A percentile compares a stretch with the other conserved stretches of the same genome.
phyloP scores from a whole-genome alignment of 2,888 invertebrate genomes.

The Encarsia formosa region DNA sequence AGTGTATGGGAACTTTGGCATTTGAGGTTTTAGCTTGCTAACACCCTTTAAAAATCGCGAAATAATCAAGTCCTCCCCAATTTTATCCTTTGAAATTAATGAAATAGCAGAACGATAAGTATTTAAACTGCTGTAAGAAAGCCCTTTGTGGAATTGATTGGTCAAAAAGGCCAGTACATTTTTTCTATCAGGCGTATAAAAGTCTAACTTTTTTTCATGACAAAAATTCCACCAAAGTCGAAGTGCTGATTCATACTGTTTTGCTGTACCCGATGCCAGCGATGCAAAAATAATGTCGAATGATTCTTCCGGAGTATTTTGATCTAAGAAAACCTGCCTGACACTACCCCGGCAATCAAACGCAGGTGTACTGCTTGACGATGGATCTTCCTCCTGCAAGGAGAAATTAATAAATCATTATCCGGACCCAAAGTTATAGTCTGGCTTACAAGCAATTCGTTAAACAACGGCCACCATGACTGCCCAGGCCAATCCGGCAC shows the following conservation, averaged over 20 bases:
- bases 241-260: conserved; percentile 18
- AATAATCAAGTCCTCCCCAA: conserved; percentile 13
- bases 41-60: conserved; percentile 24
- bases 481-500: conserved; percentile 34
- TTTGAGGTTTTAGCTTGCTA: conserved; percentile 16
- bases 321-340: background rate
- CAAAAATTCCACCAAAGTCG: too few species aligned
- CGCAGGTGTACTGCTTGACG: background rate
- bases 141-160: conserved; percentile 5
- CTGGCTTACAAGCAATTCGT: background rate
- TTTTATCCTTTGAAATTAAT: conserved; percentile 7
- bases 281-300: conserved; percentile 1
- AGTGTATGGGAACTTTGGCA: conserved; percentile 22
- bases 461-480: too few species aligned
- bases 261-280: conserved; percentile 2
- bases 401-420: background rate
- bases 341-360: conserved; percentile 2
- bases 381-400: background rate
- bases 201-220: too few species aligned
- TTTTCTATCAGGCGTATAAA: background rate
- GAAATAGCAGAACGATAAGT: conserved; percentile 15
- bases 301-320: background rate
- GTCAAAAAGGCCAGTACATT: background rate
- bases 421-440: background rate
- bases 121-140: conserved; percentile 24